phyloP scores from a whole-genome alignment of 1,140 invertebrate genomes.

The Tetragonula clypearis region DNA sequence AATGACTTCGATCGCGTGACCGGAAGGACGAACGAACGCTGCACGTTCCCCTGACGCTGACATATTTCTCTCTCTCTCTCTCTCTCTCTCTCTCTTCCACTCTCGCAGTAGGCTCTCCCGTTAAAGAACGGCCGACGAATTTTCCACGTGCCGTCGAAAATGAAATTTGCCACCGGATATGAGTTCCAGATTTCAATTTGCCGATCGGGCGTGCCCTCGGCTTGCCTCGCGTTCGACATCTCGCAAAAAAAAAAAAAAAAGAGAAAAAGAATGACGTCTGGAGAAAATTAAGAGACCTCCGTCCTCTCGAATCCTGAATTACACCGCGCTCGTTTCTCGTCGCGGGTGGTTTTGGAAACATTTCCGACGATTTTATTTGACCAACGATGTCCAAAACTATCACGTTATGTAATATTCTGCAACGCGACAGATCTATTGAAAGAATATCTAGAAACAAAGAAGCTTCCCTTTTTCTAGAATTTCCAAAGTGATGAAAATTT shows the following conservation, averaged over 20 bases:
- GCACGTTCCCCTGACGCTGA: background rate
- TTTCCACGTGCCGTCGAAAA: slow-evolving; percentile 29
- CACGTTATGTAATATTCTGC: no score
- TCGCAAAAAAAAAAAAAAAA: no score
- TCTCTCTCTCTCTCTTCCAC: background rate
- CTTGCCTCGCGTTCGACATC: slow-evolving; percentile 1
- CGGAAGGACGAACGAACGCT: slow-evolving; percentile 21
- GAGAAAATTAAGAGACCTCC: background rate
- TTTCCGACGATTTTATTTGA: no score
- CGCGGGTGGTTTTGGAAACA: no score
- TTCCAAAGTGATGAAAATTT: no score
- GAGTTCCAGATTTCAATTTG: slow-evolving; percentile 43
- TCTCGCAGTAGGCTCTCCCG: background rate
- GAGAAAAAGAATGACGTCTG: background rate
- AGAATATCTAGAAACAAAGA: no score
- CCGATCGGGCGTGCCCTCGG: background rate
- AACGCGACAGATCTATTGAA: no score
- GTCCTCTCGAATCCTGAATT: background rate
- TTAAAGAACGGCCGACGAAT: background rate
- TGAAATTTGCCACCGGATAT: slow-evolving; percentile 29
- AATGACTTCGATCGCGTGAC: slow-evolving; percentile 39
- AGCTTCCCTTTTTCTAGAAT: no score
- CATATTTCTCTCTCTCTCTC: slow-evolving; percentile 11
- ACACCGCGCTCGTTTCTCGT: background rate
- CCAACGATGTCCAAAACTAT: no score